Evolutionary conservation across 2,113 vertebrate genomes (phyloP).

Genomic region (Saccopteryx leptura): DNA sequence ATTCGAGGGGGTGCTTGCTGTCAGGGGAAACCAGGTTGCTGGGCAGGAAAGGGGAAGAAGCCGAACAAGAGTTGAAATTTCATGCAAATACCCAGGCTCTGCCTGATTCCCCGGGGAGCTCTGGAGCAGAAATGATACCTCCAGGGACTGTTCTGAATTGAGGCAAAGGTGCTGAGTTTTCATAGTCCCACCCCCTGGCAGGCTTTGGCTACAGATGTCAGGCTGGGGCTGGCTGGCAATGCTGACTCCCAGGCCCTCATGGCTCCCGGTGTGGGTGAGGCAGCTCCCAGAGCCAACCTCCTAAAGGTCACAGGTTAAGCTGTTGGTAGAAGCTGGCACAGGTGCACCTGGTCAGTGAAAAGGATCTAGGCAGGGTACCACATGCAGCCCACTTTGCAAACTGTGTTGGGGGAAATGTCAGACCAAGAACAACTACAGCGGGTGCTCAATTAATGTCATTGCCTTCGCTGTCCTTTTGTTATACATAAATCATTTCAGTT

Average conservation of each 20-base stretch:
- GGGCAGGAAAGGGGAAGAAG: neutral
- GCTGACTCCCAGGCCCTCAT: neutral
- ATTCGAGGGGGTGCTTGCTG: neutral
- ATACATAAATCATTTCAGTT: neutral
- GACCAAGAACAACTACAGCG: neutral
- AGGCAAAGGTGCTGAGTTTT: neutral
- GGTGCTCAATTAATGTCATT: neutral
- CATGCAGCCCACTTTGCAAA: neutral
- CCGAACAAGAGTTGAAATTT: neutral
- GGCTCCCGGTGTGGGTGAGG: neutral
- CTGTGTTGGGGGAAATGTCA: neutral
- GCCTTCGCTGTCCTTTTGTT: neutral
- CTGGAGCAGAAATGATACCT: neutral
- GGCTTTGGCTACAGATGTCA: neutral
- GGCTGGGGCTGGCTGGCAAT: neutral
- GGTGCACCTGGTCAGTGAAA: neutral
- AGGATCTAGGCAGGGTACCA: neutral
- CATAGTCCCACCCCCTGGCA: neutral
- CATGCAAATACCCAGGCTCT: constrained; percentile 31
- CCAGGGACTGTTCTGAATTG: neutral
- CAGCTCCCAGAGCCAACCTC: neutral
- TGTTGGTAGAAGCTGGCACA: neutral
- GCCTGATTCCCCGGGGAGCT: neutral
- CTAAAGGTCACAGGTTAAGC: neutral
- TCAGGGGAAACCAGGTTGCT: neutral